These are phyloP conservation scores for Todiramphus chloris DNA, from an alignment of 2,113 vertebrate genomes.

Conservation along the genomic window DNA sequence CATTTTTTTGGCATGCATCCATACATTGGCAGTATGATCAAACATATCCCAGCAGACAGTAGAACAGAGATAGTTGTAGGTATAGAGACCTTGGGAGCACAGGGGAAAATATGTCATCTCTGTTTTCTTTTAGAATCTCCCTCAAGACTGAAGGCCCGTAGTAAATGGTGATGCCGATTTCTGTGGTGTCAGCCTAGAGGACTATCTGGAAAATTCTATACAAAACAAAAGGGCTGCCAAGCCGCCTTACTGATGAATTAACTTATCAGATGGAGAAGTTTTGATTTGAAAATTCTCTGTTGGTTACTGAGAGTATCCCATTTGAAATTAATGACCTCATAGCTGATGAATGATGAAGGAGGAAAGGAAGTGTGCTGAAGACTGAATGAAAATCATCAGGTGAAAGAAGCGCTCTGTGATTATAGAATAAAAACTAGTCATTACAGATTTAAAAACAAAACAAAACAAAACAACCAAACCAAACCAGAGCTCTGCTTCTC, in stretches of 20 bases:
- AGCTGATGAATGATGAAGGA: conserved; percentile 43
- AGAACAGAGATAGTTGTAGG: conserved; percentile 23
- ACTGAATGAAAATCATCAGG: conserved; percentile 32
- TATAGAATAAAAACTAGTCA: conserved; percentile 41
- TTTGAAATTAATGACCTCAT: conserved; percentile 53
- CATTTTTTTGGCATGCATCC: conserved; percentile 44
- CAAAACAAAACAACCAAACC: not conserved
- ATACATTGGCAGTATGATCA: conserved; percentile 21
- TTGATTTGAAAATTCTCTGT: conserved; percentile 44
- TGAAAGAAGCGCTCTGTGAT: conserved; percentile 14
- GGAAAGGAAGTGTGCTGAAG: conserved; percentile 18
- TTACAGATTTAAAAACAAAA: not conserved
- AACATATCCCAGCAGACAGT: conserved; percentile 17
- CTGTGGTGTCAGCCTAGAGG: not conserved
- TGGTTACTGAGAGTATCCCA: not conserved
- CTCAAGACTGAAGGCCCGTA: not conserved
- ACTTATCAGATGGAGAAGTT: conserved; percentile 47
- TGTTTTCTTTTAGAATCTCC: not conserved
- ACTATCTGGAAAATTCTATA: conserved; percentile 24
- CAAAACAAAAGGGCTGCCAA: not conserved
- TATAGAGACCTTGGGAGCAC: not conserved
- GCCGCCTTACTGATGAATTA: conserved; percentile 14
- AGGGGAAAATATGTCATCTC: not conserved
- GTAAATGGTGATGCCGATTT: not conserved
- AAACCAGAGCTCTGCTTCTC: not conserved